Conservation (phyloP, 1,140 invertebrate genomes). For the Venustaconcha ellipsiformis region DNA sequence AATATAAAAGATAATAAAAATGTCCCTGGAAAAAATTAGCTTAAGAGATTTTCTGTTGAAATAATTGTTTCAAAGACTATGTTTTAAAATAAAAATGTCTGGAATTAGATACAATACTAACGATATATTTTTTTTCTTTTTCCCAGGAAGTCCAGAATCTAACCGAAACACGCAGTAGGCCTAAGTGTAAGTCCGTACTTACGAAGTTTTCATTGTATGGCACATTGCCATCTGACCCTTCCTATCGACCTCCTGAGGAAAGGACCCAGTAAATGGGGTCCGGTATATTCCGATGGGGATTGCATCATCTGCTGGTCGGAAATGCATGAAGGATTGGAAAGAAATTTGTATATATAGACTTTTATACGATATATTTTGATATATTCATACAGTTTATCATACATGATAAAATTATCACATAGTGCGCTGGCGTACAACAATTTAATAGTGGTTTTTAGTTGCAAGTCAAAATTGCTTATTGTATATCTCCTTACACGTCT, state of each 20-base stretch:
- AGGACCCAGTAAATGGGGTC: no score
- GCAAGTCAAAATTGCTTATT: no score
- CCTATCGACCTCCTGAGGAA: not conserved
- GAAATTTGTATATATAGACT: no score
- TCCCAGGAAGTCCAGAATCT: conserved; percentile 38
- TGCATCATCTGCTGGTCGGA: no score
- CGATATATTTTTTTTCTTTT: conserved; percentile 16
- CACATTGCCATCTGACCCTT: conserved; percentile 61
- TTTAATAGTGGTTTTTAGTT: no score
- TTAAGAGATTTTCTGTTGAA: conserved; percentile 1
- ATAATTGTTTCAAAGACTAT: not conserved
- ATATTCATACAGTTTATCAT: no score
- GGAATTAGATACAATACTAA: not conserved
- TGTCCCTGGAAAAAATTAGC: not conserved
- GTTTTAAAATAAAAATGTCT: not conserved
- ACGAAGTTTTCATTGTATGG: conserved; percentile 57
- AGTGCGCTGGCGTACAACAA: no score
- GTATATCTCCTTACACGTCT: no score
- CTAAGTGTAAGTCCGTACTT: conserved; percentile 58
- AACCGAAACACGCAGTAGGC: conserved; percentile 60
- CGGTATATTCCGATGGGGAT: no score
- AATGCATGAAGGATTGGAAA: no score
- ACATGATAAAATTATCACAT: no score
- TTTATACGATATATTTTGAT: no score
- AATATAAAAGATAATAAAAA: not conserved